Conservation (phyloP, 2,113 vertebrate genomes). For the Phrynosoma platyrhinos region DNA sequence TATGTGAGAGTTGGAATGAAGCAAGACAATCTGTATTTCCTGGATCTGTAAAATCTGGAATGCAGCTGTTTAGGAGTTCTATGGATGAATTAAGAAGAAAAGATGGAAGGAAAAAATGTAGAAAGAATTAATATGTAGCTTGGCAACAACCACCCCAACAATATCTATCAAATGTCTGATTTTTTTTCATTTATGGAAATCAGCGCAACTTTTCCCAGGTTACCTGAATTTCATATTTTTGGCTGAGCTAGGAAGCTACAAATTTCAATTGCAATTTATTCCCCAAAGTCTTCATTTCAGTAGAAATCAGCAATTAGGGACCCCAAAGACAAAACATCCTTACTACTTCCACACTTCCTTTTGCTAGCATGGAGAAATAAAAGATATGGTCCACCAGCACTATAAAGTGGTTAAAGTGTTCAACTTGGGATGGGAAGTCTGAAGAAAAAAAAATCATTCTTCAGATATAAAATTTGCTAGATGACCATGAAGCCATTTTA, state of each 20-base stretch:
- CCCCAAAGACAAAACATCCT: background rate
- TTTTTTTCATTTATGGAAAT: slow-evolving; percentile 42
- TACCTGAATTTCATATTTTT: background rate
- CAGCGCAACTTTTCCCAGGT: background rate
- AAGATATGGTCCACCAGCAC: background rate
- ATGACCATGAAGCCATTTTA: too few species aligned
- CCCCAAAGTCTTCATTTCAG: background rate
- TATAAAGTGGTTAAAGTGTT: background rate
- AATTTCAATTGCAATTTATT: slow-evolving; percentile 6
- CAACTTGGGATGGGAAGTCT: too few species aligned
- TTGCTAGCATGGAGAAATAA: background rate
- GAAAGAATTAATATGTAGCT: background rate
- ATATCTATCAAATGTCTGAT: slow-evolving; percentile 17
- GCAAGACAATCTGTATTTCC: background rate
- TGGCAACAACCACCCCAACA: slow-evolving; percentile 13
- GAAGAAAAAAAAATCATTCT: too few species aligned
- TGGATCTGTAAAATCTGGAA: slow-evolving; percentile 13
- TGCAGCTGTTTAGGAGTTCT: slow-evolving; percentile 37
- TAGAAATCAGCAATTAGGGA: background rate
- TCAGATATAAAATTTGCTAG: too few species aligned
- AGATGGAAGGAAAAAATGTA: background rate
- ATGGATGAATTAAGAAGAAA: slow-evolving; percentile 19
- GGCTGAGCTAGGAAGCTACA: background rate
- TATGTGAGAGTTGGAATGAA: slow-evolving; percentile 53
- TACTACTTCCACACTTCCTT: background rate